A percentile compares a stretch with the other conserved stretches of the same genome.
Evolutionary conservation across 2,888 invertebrate species (phyloP).

Genomic region (Macrosoma leucophasiata): DNA sequence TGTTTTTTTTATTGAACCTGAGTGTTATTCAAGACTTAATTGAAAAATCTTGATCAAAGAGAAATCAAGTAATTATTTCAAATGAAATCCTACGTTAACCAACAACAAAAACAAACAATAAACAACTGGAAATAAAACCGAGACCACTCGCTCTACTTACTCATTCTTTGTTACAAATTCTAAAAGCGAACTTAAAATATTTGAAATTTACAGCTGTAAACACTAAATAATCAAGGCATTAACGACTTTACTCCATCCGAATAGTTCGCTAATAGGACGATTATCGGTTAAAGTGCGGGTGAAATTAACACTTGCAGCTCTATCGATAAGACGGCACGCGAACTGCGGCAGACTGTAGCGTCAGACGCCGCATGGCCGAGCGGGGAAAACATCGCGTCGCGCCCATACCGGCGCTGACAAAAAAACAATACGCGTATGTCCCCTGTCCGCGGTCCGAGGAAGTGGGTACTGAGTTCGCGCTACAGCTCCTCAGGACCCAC

Average conservation of each 20-base stretch:
- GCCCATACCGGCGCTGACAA: conserved; percentile 64
- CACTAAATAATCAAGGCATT: conserved; percentile 3
- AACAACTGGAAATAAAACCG: too few relatives aligned
- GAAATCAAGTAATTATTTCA: too few relatives aligned
- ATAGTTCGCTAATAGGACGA: conserved; percentile 22
- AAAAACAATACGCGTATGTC: conserved; percentile 67
- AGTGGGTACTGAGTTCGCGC: conserved; percentile 65
- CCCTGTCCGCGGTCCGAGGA: conserved; percentile 72
- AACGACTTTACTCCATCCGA: not conserved
- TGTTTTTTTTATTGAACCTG: too few relatives aligned
- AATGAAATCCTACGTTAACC: too few relatives aligned
- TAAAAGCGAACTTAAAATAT: too few relatives aligned
- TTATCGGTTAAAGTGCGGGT: conserved; percentile 24
- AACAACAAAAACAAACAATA: too few relatives aligned
- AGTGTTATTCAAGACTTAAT: too few relatives aligned
- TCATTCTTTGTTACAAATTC: conserved; percentile 10
- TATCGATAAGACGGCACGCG: conserved; percentile 30
- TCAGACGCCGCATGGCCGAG: conserved; percentile 72
- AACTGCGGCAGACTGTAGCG: conserved; percentile 31
- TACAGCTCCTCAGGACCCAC: conserved; percentile 45
- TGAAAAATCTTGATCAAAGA: too few relatives aligned
- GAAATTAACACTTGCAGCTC: conserved; percentile 28
- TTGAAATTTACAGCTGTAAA: conserved; percentile 1
- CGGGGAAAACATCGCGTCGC: conserved; percentile 69
- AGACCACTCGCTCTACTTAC: conserved; percentile 2